Evolutionary conservation across 2,113 vertebrate species (phyloP).

Genomic region (Pangasianodon gigas): DNA sequence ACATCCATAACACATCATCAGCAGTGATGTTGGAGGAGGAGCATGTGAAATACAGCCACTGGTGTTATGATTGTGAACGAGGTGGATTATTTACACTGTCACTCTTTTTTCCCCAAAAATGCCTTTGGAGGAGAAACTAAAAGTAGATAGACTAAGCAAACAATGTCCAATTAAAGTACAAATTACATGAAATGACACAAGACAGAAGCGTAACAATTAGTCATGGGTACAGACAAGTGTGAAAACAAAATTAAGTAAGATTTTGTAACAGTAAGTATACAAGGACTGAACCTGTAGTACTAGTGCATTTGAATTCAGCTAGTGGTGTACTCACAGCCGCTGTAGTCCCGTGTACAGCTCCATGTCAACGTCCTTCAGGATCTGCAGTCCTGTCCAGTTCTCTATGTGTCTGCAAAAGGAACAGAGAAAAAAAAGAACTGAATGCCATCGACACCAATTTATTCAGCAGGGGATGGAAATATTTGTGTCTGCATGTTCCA

Average conservation of each 20-base stretch:
- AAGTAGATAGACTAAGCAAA: background rate
- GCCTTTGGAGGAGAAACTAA: background rate
- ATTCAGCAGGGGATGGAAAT: slow-evolving; percentile 38
- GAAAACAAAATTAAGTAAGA: background rate
- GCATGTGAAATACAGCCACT: background rate
- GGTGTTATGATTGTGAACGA: background rate
- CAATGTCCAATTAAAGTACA: background rate
- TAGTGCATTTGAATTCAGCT: background rate
- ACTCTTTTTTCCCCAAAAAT: background rate
- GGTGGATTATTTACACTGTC: background rate
- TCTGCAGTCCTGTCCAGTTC: slow-evolving; percentile 94
- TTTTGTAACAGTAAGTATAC: background rate
- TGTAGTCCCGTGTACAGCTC: slow-evolving; percentile 96
- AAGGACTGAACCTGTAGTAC: background rate
- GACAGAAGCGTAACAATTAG: background rate
- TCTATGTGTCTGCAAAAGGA: slow-evolving; percentile 89
- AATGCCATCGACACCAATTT: slow-evolving; percentile 38
- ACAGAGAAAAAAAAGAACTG: slow-evolving; percentile 52
- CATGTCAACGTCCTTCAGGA: slow-evolving; percentile 94
- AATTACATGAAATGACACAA: background rate
- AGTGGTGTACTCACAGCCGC: slow-evolving; percentile 86
- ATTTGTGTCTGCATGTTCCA: slow-evolving; percentile 11
- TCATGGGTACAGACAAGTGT: background rate
- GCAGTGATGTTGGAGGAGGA: too few relatives aligned
- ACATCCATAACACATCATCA: background rate